These are phyloP conservation scores for Petrosia ficiformis DNA, from an alignment of 37 sponge, comb jelly and placozoan species.

Conservation along the genomic window DNA sequence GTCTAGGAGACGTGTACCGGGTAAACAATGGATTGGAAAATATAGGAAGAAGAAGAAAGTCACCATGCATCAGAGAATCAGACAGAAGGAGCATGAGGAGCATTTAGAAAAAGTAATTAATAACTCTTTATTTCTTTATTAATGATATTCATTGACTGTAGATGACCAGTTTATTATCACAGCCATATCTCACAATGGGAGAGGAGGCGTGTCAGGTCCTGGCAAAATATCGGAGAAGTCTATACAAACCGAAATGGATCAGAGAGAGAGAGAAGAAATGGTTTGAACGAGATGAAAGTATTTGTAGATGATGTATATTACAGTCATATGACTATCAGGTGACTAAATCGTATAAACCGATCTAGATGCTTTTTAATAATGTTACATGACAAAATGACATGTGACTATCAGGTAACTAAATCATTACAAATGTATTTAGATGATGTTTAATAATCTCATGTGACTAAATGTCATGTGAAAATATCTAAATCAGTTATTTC, in stretches of 20 bases:
- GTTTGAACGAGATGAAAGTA: constrained; percentile 15
- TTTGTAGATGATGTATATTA: neutral
- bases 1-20: constrained; percentile 56
- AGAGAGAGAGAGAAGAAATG: constrained; percentile 8
- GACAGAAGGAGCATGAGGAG: neutral
- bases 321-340: neutral
- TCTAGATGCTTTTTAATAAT: no score
- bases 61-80: constrained; percentile 35
- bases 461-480: no score
- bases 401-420: no score
- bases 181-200: constrained; percentile 47
- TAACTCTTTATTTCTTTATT: neutral
- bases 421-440: no score
- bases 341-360: no score
- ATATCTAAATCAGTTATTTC: no score
- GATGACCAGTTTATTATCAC: constrained; percentile 32
- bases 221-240: constrained; percentile 13
- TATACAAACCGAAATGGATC: constrained; percentile 20
- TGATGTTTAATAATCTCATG: no score
- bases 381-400: no score
- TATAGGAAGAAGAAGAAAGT: constrained; percentile 53
- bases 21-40: constrained; percentile 73
- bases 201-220: constrained; percentile 32
- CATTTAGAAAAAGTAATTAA: constrained; percentile 1
- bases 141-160: constrained; percentile 6